Evolutionary conservation across 2,888 invertebrate species (phyloP).

Genomic region (Chironomus riparius): DNA sequence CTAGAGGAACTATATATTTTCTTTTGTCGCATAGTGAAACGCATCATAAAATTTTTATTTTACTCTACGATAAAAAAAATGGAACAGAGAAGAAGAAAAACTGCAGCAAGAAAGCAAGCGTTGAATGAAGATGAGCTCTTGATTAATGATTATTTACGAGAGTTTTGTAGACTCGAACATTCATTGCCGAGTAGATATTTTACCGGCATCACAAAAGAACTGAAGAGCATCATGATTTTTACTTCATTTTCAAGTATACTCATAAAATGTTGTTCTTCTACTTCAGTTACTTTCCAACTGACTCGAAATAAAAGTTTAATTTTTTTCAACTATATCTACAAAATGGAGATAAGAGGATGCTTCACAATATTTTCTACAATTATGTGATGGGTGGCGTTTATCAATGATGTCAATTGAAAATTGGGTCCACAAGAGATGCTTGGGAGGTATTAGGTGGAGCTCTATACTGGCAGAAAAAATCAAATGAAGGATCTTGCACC

Average conservation of each 20-base stretch:
- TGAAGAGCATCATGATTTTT: background rate
- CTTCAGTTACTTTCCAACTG: background rate
- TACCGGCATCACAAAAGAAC: background rate
- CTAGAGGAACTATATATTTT: background rate
- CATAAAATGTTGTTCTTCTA: background rate
- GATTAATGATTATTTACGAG: slow-evolving; percentile 25
- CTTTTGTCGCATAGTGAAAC: background rate
- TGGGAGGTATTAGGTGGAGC: too few relatives aligned
- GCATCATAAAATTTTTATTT: background rate
- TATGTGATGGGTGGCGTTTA: background rate
- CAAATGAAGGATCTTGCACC: too few relatives aligned
- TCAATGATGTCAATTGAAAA: too few relatives aligned
- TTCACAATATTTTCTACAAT: background rate
- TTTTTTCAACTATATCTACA: background rate
- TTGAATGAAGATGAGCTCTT: background rate
- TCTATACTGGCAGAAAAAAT: too few relatives aligned
- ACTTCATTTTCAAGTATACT: background rate
- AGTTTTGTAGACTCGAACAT: background rate
- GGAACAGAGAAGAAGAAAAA: background rate
- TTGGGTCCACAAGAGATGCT: too few relatives aligned
- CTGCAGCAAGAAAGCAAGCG: background rate
- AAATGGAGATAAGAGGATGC: background rate
- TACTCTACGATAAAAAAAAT: background rate
- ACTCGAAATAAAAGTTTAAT: background rate
- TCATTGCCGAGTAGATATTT: background rate